phyloP scores from a whole-genome alignment of 2,797 vertebrate genomes.

The Erpetoichthys calabaricus region DNA sequence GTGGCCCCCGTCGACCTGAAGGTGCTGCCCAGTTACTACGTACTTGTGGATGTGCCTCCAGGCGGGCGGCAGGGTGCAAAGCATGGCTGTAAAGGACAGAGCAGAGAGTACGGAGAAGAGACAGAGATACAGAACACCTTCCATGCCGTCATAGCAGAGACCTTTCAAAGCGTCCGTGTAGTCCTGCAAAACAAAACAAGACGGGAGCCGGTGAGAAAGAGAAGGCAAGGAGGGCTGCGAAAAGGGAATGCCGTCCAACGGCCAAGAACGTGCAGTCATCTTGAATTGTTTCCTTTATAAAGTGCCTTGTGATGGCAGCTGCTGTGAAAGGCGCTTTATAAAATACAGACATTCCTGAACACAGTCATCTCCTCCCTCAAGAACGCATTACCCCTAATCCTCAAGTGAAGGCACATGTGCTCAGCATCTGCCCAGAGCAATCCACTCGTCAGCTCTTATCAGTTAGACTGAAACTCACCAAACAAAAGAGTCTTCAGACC shows the following conservation, averaged over 20 bases:
- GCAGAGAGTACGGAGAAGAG: constrained; percentile 71
- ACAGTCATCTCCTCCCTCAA: no score
- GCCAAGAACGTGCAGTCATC: neutral
- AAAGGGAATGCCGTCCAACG: neutral
- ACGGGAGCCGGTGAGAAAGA: constrained; percentile 1
- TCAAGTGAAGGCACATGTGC: no score
- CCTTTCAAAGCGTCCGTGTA: constrained; percentile 75
- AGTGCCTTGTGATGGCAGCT: neutral
- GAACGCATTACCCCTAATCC: no score
- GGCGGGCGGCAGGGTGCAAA: constrained; percentile 76
- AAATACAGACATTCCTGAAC: no score
- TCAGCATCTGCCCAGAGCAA: no score
- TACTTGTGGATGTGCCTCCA: constrained; percentile 83
- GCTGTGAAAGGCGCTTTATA: neutral
- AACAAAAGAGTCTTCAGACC: no score
- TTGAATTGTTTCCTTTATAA: neutral
- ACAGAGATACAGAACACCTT: constrained; percentile 64
- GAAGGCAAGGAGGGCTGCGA: neutral
- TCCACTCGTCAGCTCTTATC: no score
- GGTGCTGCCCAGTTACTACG: constrained; percentile 5
- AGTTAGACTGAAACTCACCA: no score
- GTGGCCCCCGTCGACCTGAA: no score
- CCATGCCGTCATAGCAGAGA: constrained; percentile 79
- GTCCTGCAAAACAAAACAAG: constrained; percentile 44
- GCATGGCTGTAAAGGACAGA: constrained; percentile 65